Evolutionary conservation across 1,140 invertebrate genomes (phyloP).

Genomic region (Trypoxylus dichotomus): DNA sequence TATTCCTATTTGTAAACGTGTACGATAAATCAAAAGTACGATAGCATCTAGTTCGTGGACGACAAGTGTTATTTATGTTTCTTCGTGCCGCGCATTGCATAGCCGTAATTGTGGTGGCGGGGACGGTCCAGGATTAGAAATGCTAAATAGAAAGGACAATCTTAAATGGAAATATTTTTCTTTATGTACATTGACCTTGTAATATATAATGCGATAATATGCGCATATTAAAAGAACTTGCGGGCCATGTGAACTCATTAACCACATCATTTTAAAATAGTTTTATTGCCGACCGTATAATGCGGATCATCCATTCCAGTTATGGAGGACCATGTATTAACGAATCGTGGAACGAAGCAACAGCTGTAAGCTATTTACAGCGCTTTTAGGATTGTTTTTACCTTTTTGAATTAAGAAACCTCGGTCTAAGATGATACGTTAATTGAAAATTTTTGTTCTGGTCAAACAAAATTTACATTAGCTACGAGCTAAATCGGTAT

Average conservation of each 20-base stretch:
- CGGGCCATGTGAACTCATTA: neutral
- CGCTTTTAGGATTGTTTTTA: too few species aligned
- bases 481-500: too few species aligned
- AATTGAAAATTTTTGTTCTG: too few species aligned
- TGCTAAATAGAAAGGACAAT: neutral
- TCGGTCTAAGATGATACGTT: too few species aligned
- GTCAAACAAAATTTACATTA: too few species aligned
- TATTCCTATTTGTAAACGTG: neutral
- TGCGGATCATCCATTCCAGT: neutral
- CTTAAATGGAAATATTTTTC: neutral
- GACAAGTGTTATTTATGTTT: too few species aligned
- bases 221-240: neutral
- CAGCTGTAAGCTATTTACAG: too few species aligned
- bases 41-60: neutral
- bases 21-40: neutral
- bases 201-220: neutral
- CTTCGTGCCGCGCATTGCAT: too few species aligned
- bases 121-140: neutral
- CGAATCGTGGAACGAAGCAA: too few species aligned
- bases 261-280: neutral
- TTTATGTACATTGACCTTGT: neutral
- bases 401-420: too few species aligned
- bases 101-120: neutral
- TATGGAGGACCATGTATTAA: too few species aligned
- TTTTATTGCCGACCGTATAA: neutral